A percentile compares a stretch with the other conserved stretches of the same genome.
Evolutionary conservation across 1,140 invertebrate genomes (phyloP).

Genomic region (Drosophila setifemur): DNA sequence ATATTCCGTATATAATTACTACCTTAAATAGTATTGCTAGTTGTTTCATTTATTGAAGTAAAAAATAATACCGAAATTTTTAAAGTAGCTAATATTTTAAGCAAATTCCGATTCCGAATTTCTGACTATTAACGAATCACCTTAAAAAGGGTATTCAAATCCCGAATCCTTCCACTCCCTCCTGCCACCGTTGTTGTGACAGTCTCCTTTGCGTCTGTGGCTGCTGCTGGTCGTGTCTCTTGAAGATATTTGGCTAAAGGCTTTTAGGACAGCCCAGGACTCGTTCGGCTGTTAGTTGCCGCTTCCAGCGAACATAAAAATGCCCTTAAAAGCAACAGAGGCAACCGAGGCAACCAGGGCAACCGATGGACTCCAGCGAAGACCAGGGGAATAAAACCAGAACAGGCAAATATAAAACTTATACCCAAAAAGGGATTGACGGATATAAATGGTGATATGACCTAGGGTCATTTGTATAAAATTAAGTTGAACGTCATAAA

Average conservation of each 20-base stretch:
- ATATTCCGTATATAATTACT: no score
- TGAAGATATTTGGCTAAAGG: conserved; percentile 78
- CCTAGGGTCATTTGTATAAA: conserved; percentile 80
- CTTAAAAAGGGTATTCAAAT: conserved; percentile 20
- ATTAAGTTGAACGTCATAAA: conserved; percentile 81
- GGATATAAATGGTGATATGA: conserved; percentile 81
- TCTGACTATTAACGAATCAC: no score
- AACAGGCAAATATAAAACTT: conserved; percentile 78
- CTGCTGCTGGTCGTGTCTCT: conserved; percentile 49
- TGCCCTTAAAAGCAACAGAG: conserved; percentile 71
- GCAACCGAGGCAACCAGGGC: conserved; percentile 19
- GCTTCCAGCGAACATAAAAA: conserved; percentile 77
- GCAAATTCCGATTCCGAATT: no score
- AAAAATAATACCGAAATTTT: neutral
- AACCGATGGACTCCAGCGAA: conserved; percentile 1
- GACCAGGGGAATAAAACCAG: conserved; percentile 31
- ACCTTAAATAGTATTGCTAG: no score
- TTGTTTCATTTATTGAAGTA: neutral
- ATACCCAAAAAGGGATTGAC: conserved; percentile 79
- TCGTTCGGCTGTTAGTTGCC: conserved; percentile 64
- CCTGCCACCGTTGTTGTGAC: conserved; percentile 19
- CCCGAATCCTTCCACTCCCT: conserved; percentile 1
- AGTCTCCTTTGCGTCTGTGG: neutral
- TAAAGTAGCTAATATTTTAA: no score
- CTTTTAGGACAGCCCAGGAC: conserved; percentile 69